phyloP scores from a whole-genome alignment of 2,797 vertebrate genomes.

The Sparus aurata region DNA sequence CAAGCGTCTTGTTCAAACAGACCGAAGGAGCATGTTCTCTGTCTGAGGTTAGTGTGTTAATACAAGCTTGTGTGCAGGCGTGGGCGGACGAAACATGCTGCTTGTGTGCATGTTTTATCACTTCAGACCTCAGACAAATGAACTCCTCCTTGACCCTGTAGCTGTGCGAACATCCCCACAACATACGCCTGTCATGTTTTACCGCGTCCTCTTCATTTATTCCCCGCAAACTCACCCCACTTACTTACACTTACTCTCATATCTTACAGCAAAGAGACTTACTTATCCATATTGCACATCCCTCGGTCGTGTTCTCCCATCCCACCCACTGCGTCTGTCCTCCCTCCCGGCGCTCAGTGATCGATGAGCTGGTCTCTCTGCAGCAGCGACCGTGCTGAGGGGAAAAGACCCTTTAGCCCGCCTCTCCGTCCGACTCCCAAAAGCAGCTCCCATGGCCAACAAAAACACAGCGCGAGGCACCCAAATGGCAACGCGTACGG shows the following conservation, averaged over 20 bases:
- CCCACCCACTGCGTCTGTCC: slow-evolving; percentile 79
- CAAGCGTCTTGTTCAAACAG: slow-evolving; percentile 69
- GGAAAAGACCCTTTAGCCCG: slow-evolving; percentile 71
- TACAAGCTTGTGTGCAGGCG: slow-evolving; percentile 35
- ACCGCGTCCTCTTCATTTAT: slow-evolving; percentile 49
- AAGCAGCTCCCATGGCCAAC: slow-evolving; percentile 79
- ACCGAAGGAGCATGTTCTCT: slow-evolving; percentile 48
- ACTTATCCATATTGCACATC: slow-evolving; percentile 63
- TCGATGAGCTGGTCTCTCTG: slow-evolving; percentile 77
- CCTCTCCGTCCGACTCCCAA: slow-evolving; percentile 73
- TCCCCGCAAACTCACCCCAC: slow-evolving; percentile 24
- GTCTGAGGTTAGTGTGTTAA: slow-evolving; percentile 51
- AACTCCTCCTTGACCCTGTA: slow-evolving; percentile 59
- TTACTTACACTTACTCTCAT: slow-evolving; percentile 29
- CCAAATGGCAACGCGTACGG: slow-evolving; percentile 67
- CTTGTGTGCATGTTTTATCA: slow-evolving; percentile 60
- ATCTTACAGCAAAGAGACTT: slow-evolving; percentile 33
- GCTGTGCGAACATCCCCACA: slow-evolving; percentile 55
- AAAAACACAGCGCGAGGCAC: slow-evolving; percentile 80
- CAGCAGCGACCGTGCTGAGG: slow-evolving; percentile 62
- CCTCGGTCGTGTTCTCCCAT: slow-evolving; percentile 64
- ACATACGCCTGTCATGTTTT: slow-evolving; percentile 65
- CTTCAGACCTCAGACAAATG: slow-evolving; percentile 60
- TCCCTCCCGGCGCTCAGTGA: slow-evolving; percentile 75
- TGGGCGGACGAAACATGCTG: slow-evolving; percentile 46